Evolutionary conservation across 2,113 vertebrate genomes (phyloP).

Genomic region (Scolopax mira): DNA sequence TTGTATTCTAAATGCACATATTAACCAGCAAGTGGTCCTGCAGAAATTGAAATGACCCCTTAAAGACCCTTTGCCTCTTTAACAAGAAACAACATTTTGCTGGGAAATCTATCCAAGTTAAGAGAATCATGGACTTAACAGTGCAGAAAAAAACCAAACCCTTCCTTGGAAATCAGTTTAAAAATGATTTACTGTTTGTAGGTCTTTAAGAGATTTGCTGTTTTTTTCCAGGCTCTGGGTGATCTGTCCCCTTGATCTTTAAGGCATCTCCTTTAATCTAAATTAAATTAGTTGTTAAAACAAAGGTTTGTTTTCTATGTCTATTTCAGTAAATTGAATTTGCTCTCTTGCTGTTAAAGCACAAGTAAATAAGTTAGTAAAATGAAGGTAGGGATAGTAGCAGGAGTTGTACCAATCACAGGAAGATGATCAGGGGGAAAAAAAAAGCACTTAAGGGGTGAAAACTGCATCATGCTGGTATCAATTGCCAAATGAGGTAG

Average conservation of each 20-base stretch:
- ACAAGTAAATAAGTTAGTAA: neutral
- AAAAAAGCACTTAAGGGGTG: neutral
- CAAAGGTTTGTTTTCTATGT: neutral
- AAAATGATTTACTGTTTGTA: neutral
- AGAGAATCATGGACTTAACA: neutral
- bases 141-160: fast-evolving
- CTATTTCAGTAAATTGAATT: conserved; percentile 3
- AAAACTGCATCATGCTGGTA: neutral
- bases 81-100: neutral
- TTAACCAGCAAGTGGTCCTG: neutral
- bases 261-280: neutral
- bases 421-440: neutral
- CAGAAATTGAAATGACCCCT: neutral
- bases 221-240: neutral
- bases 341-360: neutral
- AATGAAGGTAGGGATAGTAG: neutral
- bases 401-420: neutral
- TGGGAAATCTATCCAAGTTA: neutral
- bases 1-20: neutral
- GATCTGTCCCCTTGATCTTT: neutral
- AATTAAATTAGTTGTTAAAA: neutral
- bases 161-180: neutral
- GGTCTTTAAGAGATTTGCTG: neutral
- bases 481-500: neutral
- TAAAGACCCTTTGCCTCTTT: neutral